Percentiles rank a stretch among this genome's conserved stretches.
These are phyloP conservation scores for Drosophila tanythrix DNA, from an alignment of 2,888 invertebrate genomes.

Conservation along the genomic window DNA sequence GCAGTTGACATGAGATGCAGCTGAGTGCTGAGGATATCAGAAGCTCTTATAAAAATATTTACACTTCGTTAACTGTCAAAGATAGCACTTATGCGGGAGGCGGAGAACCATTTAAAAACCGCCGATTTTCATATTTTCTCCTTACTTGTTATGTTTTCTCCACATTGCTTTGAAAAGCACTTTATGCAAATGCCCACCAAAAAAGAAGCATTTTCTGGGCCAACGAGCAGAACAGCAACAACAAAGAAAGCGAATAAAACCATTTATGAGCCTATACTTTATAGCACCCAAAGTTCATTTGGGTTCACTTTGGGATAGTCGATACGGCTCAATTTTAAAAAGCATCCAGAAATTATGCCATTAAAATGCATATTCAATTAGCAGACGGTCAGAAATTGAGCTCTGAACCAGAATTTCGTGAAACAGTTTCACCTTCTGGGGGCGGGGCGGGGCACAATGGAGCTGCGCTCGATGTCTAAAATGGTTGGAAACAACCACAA, in stretches of 20 bases:
- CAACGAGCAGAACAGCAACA: slow-evolving; percentile 48
- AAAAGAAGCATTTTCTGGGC: slow-evolving; percentile 66
- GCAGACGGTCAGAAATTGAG: slow-evolving; percentile 38
- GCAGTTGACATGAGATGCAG: slow-evolving; percentile 48
- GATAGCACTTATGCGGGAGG: slow-evolving; percentile 42
- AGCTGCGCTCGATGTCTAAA: slow-evolving; percentile 9
- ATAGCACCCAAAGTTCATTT: slow-evolving; percentile 18
- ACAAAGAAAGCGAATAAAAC: slow-evolving; percentile 37
- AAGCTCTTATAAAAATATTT: slow-evolving; percentile 66
- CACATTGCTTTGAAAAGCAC: slow-evolving; percentile 48
- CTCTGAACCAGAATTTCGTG: slow-evolving; percentile 26
- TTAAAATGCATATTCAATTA: slow-evolving; percentile 69
- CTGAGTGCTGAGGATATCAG: slow-evolving; percentile 62
- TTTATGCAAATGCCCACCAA: slow-evolving; percentile 67
- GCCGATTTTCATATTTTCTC: slow-evolving; percentile 31
- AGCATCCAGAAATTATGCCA: slow-evolving; percentile 41
- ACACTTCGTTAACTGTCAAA: slow-evolving; percentile 76
- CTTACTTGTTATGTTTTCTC: slow-evolving; percentile 33
- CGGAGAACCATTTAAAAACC: slow-evolving; percentile 51
- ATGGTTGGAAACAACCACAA: slow-evolving; percentile 55
- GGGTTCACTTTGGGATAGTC: slow-evolving; percentile 23
- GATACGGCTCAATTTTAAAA: slow-evolving; percentile 12
- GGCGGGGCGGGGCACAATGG: slow-evolving; percentile 3
- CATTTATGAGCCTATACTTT: slow-evolving; percentile 10
- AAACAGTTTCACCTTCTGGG: slow-evolving; percentile 30